These are phyloP conservation scores for Pseudopleuronectes americanus DNA, from an alignment of 2,797 vertebrate species.

Conservation along the genomic window DNA sequence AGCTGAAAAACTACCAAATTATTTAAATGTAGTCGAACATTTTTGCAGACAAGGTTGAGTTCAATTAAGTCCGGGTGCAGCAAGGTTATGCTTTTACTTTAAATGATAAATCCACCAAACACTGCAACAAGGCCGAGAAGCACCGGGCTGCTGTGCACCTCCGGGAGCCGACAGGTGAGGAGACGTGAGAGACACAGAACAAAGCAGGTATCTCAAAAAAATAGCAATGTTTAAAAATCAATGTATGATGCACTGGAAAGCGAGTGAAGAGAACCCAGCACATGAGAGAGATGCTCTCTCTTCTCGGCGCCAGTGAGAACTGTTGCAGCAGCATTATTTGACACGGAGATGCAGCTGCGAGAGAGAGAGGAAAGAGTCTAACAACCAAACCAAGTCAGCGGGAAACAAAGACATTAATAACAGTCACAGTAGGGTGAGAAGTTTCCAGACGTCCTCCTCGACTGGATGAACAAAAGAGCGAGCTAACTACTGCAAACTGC, in stretches of 20 bases:
- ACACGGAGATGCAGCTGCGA: conserved; percentile 1
- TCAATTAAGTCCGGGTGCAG: no score
- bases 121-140: not conserved
- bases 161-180: conserved; percentile 2
- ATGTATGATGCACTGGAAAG: conserved; percentile 4
- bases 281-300: not conserved
- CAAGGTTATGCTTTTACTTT: no score
- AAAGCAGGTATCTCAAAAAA: conserved; percentile 4
- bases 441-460: not conserved
- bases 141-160: not conserved
- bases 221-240: conserved; percentile 6
- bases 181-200: not conserved
- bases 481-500: not conserved
- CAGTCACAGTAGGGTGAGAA: not conserved
- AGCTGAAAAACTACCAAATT: no score
- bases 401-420: not conserved
- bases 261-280: not conserved
- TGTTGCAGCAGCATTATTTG: conserved; percentile 13
- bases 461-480: not conserved
- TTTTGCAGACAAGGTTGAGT: no score
- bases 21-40: no score
- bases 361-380: conserved; percentile 7
- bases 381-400: not conserved
- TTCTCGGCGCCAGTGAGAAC: not conserved
- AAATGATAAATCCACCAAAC: not conserved